Conservation (phyloP, 2,113 vertebrate genomes). For the Ahaetulla prasina region DNA sequence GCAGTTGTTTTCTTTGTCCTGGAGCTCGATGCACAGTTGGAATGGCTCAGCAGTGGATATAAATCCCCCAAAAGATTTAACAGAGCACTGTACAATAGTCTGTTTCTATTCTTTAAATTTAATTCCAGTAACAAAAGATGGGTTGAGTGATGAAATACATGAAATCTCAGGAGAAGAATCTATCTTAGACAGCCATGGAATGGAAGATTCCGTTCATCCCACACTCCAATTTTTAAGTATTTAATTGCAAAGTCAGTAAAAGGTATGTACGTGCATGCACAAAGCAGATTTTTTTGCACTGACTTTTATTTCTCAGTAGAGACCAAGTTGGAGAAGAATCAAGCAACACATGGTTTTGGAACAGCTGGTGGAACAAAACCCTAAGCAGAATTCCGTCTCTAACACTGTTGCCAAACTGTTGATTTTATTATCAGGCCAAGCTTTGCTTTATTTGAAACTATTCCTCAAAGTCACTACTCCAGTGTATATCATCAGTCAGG, state of each 20-base stretch:
- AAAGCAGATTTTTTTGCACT: slow-evolving; percentile 44
- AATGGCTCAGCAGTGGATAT: slow-evolving; percentile 65
- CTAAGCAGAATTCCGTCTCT: slow-evolving; percentile 61
- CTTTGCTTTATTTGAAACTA: slow-evolving; percentile 11
- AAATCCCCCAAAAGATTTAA: slow-evolving; percentile 53
- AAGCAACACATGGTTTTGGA: slow-evolving; percentile 55
- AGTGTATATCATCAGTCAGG: background rate
- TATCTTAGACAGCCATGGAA: slow-evolving; percentile 18
- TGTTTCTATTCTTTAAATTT: slow-evolving; percentile 49
- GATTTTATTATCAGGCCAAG: slow-evolving; percentile 40
- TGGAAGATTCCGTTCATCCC: slow-evolving; percentile 18
- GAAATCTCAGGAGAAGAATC: slow-evolving; percentile 43
- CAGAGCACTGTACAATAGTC: slow-evolving; percentile 53
- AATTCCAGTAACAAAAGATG: slow-evolving; percentile 60
- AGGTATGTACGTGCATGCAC: background rate
- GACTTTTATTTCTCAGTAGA: slow-evolving; percentile 19
- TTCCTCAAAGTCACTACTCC: background rate
- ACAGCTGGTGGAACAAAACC: slow-evolving; percentile 47
- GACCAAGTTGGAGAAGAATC: slow-evolving; percentile 39
- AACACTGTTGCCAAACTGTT: slow-evolving; percentile 42
- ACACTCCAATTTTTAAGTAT: slow-evolving; percentile 30
- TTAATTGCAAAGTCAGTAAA: slow-evolving; percentile 37
- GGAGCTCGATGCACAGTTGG: slow-evolving; percentile 47
- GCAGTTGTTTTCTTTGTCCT: slow-evolving; percentile 59
- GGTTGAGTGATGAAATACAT: slow-evolving; percentile 9